Evolutionary conservation across 2,888 invertebrate species (phyloP).

Genomic region (Napeogenes sylphis): DNA sequence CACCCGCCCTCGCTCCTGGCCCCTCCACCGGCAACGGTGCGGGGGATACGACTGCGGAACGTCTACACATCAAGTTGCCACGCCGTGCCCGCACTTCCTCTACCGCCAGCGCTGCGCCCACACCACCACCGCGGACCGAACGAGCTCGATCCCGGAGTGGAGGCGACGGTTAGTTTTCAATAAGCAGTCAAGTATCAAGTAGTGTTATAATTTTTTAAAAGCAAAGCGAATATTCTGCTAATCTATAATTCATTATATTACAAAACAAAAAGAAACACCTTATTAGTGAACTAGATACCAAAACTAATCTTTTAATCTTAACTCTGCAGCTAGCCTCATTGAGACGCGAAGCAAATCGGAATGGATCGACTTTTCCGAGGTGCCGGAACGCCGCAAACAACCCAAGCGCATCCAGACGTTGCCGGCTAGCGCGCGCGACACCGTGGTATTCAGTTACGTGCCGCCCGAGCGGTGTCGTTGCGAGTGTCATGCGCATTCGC

Average conservation of each 20-base stretch:
- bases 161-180: slow-evolving; percentile 45
- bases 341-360: slow-evolving; percentile 64
- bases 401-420: slow-evolving; percentile 90
- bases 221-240: too few relatives aligned
- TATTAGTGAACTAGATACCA: too few relatives aligned
- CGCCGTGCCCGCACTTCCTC: slow-evolving; percentile 59
- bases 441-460: slow-evolving; percentile 83
- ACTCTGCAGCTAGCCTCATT: slow-evolving; percentile 34
- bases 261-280: too few relatives aligned
- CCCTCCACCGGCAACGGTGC: slow-evolving; percentile 39
- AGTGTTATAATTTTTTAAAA: too few relatives aligned
- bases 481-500: slow-evolving; percentile 85
- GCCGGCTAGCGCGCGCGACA: slow-evolving; percentile 68
- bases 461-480: slow-evolving; percentile 93
- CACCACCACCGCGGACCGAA: slow-evolving; percentile 39
- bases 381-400: slow-evolving; percentile 88
- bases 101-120: slow-evolving; percentile 38
- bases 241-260: too few relatives aligned
- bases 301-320: neutral
- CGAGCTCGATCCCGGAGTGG: slow-evolving; percentile 51
- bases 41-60: slow-evolving; percentile 56
- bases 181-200: too few relatives aligned
- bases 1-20: slow-evolving; percentile 38
- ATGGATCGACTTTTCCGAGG: slow-evolving; percentile 93
- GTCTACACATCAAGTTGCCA: slow-evolving; percentile 56